Conservation (phyloP, 2,888 invertebrate genomes). For the Gymnocheta viridis region DNA sequence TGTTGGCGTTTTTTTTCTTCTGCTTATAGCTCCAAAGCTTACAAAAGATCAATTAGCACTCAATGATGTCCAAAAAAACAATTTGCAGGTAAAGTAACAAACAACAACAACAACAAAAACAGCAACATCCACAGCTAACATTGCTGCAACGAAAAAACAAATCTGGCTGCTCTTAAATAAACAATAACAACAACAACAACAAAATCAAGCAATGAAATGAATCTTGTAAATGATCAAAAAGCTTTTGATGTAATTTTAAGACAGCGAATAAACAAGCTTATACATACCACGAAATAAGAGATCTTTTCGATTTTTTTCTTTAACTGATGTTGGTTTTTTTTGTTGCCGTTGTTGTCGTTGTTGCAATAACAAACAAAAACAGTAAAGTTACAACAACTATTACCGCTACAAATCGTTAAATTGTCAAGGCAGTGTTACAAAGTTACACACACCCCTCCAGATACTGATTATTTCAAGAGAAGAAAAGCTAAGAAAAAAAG, state of each 20-base stretch:
- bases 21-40: constrained; percentile 16
- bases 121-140: constrained; percentile 12
- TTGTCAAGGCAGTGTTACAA: constrained; percentile 76
- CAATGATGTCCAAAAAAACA: constrained; percentile 68
- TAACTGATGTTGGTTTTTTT: background rate
- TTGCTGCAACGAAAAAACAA: background rate
- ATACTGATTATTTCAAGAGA: background rate
- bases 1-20: constrained; percentile 19
- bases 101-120: constrained; percentile 44
- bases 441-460: constrained; percentile 19
- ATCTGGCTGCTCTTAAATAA: constrained; percentile 32
- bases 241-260: constrained; percentile 58
- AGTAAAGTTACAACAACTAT: constrained; percentile 72
- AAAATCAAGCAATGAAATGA: constrained; percentile 51
- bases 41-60: constrained; percentile 69
- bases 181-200: background rate
- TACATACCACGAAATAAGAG: constrained; percentile 63
- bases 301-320: constrained; percentile 44
- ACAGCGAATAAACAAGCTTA: constrained; percentile 17
- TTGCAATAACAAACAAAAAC: constrained; percentile 40
- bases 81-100: constrained; percentile 57
- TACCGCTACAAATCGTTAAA: constrained; percentile 80
- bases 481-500: background rate
- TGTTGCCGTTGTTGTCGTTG: background rate
- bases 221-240: constrained; percentile 58